Base-by-base conservation (phyloP, 2,797 vertebrate species). In the Neosilurus mollespiculum region DNA sequence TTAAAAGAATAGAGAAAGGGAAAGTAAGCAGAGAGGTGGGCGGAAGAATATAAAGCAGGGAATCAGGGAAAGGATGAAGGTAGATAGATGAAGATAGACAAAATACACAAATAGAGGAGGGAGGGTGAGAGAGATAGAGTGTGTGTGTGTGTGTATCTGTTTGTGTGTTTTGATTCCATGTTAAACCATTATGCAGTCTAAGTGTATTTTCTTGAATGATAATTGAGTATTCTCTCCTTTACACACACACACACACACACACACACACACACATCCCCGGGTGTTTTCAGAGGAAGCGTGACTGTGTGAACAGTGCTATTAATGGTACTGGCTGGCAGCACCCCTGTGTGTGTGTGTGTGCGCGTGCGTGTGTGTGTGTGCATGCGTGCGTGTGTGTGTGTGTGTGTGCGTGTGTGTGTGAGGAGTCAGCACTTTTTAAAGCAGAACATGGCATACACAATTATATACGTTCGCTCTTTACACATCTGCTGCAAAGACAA, bases 301-400 rank as follows among this genome's bases (percentile, higher is more conserved):
- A 59, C 81, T 65, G 71, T 82, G 81, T 82, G 61, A 82, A 82
- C 81, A 66, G 61, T 66, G 51, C 72, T 76, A 82, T 76, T 67
- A 76, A 82, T 76, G 72, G 75, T 82, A 14, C 81, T 76, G 62
- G 71, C 18, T 76, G 71, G 73, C 71, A 75, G 62, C 71, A 76
- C 71, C 75, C 75, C 30, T 76, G 54, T 72, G 70, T 34, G 61
- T 62, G 59, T 65, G 62, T 26, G 62, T 26, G 62, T 30, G 66
- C 37, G 66, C 37, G 34, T 67, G 37, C 43, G 37, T 49, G 43
- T 75, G 71, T 75, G 72, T 76, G 62, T 66, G 62, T 79, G 62
- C 65, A 61, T 79, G 77, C 51, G 78, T 66, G 61, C 65, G 62
- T 67, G 61, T 65, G 62, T 67, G 62, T 69, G 64, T 70, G 65